A percentile compares a stretch with the other conserved stretches of the same genome.
phyloP scores from a whole-genome alignment of 2,797 vertebrate genomes.

The Hyperoplus immaculatus region DNA sequence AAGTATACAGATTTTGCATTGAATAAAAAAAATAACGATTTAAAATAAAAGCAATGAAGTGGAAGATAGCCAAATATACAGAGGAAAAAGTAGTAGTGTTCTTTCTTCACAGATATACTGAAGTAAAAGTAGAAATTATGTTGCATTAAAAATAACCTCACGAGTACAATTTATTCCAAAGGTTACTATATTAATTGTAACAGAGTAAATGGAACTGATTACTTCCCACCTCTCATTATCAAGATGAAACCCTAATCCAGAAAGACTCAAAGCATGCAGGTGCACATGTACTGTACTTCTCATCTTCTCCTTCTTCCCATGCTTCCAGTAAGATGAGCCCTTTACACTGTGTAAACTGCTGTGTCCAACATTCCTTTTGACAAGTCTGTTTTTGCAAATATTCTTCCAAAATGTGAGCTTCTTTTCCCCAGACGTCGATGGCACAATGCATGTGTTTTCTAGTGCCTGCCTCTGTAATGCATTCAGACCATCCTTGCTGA shows the following conservation, averaged over 20 bases:
- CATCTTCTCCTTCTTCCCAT: not conserved
- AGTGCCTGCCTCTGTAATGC: not conserved
- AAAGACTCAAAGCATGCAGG: not conserved
- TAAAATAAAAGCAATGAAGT: no score
- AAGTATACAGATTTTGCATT: no score
- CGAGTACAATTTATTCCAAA: no score
- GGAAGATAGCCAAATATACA: no score
- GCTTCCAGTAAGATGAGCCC: not conserved
- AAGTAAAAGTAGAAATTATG: no score
- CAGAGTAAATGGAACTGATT: no score
- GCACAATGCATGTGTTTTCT: not conserved
- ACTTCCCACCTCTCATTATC: not conserved
- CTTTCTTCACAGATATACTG: no score
- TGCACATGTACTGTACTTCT: not conserved
- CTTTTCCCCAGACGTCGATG: not conserved
- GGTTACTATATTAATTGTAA: no score
- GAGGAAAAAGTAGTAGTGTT: no score
- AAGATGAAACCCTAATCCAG: not conserved
- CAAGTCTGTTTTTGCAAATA: constrained; percentile 7
- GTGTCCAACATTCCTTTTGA: constrained; percentile 1
- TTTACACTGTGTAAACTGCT: not conserved
- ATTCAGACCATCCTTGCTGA: not conserved
- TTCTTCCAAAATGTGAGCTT: constrained; percentile 6
- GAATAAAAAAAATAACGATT: no score
- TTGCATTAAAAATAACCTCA: no score